These are phyloP conservation scores for Pseudoips prasinana DNA, from an alignment of 2,888 invertebrate genomes.

Conservation along the genomic window DNA sequence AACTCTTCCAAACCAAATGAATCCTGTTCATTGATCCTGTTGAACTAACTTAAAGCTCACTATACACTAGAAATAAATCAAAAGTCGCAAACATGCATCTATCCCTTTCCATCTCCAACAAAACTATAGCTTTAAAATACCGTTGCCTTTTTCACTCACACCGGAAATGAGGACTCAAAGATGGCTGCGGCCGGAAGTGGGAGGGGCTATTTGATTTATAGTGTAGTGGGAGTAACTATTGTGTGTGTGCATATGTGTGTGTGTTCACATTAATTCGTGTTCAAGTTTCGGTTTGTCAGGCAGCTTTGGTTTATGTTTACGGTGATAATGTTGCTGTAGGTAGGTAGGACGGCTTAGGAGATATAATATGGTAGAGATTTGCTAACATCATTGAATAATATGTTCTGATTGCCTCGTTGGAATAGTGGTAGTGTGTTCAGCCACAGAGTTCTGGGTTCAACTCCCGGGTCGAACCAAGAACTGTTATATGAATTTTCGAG, in stretches of 20 bases:
- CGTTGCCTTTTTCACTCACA: conserved; percentile 44
- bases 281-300: conserved; percentile 23
- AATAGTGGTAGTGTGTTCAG: too few species aligned
- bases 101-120: conserved; percentile 33
- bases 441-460: too few species aligned
- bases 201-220: conserved; percentile 77
- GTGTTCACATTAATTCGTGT: conserved; percentile 29
- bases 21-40: conserved; percentile 9
- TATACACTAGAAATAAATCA: conserved; percentile 23
- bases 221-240: conserved; percentile 39
- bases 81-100: conserved; percentile 39
- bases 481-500: too few species aligned
- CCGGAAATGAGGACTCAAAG: conserved; percentile 78
- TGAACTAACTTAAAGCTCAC: background rate
- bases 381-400: too few species aligned
- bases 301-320: conserved; percentile 20
- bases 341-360: conserved; percentile 1
- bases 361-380: too few species aligned
- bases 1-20: conserved; percentile 6
- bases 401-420: too few species aligned
- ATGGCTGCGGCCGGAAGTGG: conserved; percentile 77
- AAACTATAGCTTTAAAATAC: conserved; percentile 34
- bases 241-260: conserved; percentile 16
- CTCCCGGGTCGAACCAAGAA: too few species aligned
- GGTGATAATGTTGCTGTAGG: conserved; percentile 1